These are phyloP conservation scores for Rhynchomys soricoides DNA, from an alignment of 2,113 vertebrate genomes.

Conservation along the genomic window DNA sequence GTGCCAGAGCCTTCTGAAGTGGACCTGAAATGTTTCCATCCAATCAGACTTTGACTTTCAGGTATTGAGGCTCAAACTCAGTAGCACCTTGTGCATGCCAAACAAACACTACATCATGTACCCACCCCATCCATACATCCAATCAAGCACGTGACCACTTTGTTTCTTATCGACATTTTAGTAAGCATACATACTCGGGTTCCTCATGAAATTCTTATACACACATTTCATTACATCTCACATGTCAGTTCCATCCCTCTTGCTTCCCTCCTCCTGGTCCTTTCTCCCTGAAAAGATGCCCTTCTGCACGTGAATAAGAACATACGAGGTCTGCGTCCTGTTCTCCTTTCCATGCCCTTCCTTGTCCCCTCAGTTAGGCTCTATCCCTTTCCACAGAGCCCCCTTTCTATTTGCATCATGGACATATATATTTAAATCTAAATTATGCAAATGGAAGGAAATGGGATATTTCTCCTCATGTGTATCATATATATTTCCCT, in stretches of 20 bases:
- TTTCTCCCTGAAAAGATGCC: background rate
- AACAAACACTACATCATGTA: background rate
- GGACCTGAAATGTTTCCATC: background rate
- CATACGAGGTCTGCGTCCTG: no score
- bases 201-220: background rate
- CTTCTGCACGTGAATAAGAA: background rate
- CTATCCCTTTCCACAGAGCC: background rate
- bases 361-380: background rate
- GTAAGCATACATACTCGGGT: background rate
- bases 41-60: background rate
- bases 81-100: background rate
- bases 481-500: background rate
- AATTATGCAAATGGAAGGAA: background rate
- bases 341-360: background rate
- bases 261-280: background rate
- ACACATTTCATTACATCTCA: background rate
- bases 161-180: background rate
- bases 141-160: background rate
- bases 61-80: background rate
- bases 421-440: background rate
- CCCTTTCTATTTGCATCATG: background rate
- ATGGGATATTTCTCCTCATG: background rate
- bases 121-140: no score
- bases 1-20: background rate
- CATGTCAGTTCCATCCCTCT: no score